These are phyloP conservation scores for Drymodes brunneopygia DNA, from an alignment of 2,113 vertebrate species.

Conservation along the genomic window DNA sequence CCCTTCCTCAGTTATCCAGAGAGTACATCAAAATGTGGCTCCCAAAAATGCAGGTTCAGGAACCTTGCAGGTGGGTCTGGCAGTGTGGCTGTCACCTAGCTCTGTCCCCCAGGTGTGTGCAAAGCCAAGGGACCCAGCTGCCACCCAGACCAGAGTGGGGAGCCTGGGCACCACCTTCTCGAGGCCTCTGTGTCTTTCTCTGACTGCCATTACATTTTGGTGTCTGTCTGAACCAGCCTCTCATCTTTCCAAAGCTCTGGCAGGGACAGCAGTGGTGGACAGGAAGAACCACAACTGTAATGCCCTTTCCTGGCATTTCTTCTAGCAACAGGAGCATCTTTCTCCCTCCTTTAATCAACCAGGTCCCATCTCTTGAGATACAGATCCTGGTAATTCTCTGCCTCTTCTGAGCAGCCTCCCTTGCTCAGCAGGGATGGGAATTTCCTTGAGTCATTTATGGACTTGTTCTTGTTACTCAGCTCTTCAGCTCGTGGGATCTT, in stretches of 20 bases:
- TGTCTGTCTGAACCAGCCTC: neutral
- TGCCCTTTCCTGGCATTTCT: fast-evolving
- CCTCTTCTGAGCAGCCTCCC: neutral
- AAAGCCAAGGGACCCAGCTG: neutral
- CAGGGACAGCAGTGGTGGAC: neutral
- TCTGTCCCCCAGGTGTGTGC: neutral
- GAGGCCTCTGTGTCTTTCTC: neutral
- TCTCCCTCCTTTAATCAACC: fast-evolving
- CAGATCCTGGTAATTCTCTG: neutral
- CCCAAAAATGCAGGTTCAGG: neutral
- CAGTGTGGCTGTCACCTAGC: neutral
- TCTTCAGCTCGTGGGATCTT: neutral
- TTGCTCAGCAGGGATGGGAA: neutral
- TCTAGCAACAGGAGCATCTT: neutral
- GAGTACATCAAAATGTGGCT: neutral
- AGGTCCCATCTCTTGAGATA: neutral
- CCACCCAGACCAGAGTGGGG: neutral
- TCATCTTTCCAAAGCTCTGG: neutral
- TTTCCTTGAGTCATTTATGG: neutral
- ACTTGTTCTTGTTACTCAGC: neutral
- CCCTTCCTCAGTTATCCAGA: neutral
- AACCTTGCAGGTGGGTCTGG: neutral
- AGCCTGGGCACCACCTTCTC: neutral
- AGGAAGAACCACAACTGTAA: neutral
- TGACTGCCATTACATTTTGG: neutral